Conservation (phyloP, 2,113 vertebrate species). For the Nyctibius bracteatus region DNA sequence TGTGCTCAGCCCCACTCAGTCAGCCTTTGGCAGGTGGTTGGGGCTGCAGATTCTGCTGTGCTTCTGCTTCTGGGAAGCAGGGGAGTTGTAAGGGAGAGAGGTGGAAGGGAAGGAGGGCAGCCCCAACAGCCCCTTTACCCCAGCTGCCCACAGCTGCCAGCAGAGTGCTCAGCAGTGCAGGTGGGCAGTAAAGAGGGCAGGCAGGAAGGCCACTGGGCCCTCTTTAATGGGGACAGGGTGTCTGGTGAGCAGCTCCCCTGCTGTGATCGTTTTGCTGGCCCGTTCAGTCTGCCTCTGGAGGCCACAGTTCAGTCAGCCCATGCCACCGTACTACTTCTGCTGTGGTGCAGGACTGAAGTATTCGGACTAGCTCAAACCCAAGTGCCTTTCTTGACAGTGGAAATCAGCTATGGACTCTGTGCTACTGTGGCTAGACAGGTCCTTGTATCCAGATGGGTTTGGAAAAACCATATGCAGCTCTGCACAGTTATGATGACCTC, state of each 20-base stretch:
- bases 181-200: neutral
- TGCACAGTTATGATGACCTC: neutral
- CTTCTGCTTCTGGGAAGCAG: neutral
- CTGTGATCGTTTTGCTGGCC: neutral
- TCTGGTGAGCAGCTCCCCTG: neutral
- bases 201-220: neutral
- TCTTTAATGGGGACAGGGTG: neutral
- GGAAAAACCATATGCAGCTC: neutral
- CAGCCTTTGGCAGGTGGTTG: neutral
- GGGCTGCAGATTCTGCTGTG: neutral
- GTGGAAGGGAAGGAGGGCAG: neutral
- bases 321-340: neutral
- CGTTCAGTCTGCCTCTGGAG: neutral
- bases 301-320: neutral
- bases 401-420: neutral
- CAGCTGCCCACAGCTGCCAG: neutral
- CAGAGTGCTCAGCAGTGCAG: fast-evolving
- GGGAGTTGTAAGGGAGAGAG: neutral
- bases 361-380: neutral
- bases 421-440: neutral
- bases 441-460: neutral
- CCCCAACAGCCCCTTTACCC: neutral
- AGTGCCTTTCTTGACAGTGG: neutral
- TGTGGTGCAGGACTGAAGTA: neutral
- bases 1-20: neutral